Conservation (phyloP, 1,140 invertebrate species). For the Popillia japonica region DNA sequence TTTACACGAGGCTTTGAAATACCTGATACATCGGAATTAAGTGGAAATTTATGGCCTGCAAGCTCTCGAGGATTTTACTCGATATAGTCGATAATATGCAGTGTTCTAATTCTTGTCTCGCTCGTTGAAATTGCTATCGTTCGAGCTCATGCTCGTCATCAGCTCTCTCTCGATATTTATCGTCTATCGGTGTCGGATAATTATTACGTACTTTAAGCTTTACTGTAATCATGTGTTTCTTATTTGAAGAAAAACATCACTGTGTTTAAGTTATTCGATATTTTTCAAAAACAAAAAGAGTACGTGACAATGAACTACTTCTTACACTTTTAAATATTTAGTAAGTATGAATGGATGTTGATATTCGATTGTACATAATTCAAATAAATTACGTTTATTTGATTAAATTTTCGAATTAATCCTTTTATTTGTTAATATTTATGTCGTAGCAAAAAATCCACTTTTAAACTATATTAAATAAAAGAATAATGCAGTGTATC, state of each 20-base stretch:
- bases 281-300: constrained; percentile 40
- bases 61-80: constrained; percentile 13
- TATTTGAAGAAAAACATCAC: not conserved
- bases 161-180: constrained; percentile 2
- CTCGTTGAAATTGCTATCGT: not conserved
- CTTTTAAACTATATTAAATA: too few relatives aligned
- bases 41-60: constrained; percentile 8
- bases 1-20: constrained; percentile 6
- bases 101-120: constrained; percentile 14
- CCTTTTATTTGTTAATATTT: too few relatives aligned
- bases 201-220: not conserved
- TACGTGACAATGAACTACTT: too few relatives aligned
- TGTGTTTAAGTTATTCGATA: too few relatives aligned
- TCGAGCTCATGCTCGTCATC: not conserved
- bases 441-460: too few relatives aligned
- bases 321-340: too few relatives aligned
- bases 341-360: too few relatives aligned
- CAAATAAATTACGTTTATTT: too few relatives aligned
- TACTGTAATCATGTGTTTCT: not conserved
- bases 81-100: constrained; percentile 6
- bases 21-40: constrained; percentile 18
- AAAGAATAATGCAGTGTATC: too few relatives aligned
- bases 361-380: too few relatives aligned
- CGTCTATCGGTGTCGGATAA: not conserved
- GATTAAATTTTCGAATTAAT: too few relatives aligned